A percentile compares a stretch with the other conserved stretches of the same genome.
These are phyloP conservation scores for Oreochromis grahami DNA, from an alignment of 2,797 vertebrate species.

Conservation along the genomic window DNA sequence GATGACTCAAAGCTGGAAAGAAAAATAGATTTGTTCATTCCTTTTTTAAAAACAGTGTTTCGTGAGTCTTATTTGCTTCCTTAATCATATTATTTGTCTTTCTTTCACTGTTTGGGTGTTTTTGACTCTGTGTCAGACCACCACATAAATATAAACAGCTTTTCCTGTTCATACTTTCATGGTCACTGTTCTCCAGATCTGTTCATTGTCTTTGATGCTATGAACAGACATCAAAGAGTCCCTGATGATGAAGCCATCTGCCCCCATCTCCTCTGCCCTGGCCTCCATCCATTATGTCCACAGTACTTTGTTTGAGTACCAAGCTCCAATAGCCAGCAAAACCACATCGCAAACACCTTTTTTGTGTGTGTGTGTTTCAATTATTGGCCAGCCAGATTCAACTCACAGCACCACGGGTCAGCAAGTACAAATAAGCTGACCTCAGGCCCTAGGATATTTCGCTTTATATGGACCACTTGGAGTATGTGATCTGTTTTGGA, in stretches of 20 bases:
- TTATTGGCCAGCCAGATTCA: slow-evolving; percentile 49
- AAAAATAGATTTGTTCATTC: not conserved
- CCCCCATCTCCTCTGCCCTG: slow-evolving; percentile 48
- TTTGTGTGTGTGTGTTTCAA: slow-evolving; percentile 38
- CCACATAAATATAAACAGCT: slow-evolving; percentile 1
- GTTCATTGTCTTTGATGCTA: slow-evolving; percentile 52
- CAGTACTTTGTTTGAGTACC: slow-evolving; percentile 67
- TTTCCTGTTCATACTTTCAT: slow-evolving; percentile 23
- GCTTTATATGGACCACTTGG: slow-evolving; percentile 37
- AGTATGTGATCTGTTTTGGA: slow-evolving; percentile 53
- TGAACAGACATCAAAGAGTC: slow-evolving; percentile 61
- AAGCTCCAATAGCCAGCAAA: slow-evolving; percentile 49
- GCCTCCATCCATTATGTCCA: slow-evolving; percentile 68
- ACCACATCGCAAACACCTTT: slow-evolving; percentile 61
- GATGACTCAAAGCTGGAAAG: not conserved
- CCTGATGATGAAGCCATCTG: slow-evolving; percentile 66
- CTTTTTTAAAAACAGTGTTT: not conserved
- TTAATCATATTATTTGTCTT: not conserved
- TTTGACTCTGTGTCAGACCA: not conserved
- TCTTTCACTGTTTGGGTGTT: not conserved
- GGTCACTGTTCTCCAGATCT: slow-evolving; percentile 24
- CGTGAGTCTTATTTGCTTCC: not conserved
- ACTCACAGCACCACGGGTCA: slow-evolving; percentile 47
- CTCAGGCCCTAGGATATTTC: slow-evolving; percentile 35
- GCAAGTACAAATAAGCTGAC: slow-evolving; percentile 57